Conservation (phyloP, 1,140 invertebrate genomes). For the Magallana gigas region DNA sequence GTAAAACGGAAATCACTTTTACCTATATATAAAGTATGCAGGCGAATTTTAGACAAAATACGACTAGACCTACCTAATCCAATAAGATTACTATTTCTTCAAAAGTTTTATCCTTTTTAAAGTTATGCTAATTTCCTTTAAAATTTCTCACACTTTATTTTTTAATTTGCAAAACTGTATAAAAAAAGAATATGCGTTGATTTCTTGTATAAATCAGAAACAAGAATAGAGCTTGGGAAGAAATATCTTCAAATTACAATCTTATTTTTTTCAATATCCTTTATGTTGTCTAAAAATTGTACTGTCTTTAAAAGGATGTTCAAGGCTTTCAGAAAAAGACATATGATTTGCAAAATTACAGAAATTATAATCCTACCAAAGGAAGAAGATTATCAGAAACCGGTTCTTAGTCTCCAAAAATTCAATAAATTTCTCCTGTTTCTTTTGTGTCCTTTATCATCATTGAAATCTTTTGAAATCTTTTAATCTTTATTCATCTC, state of each 20-base stretch:
- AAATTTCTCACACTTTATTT: too few species aligned
- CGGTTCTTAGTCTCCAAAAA: not conserved
- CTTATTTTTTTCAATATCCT: not conserved
- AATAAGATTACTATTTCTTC: too few species aligned
- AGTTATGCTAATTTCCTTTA: too few species aligned
- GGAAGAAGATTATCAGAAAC: not conserved
- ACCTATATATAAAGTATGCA: too few species aligned
- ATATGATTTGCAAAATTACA: constrained; percentile 11
- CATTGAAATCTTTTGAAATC: not conserved
- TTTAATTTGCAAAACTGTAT: too few species aligned
- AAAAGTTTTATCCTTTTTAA: too few species aligned
- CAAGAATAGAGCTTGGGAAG: too few species aligned
- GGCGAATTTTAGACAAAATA: too few species aligned
- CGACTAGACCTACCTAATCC: too few species aligned
- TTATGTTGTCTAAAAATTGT: not conserved
- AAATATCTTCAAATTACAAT: not conserved
- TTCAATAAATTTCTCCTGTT: not conserved
- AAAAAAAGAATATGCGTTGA: too few species aligned
- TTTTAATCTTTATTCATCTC: not conserved
- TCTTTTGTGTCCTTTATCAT: not conserved
- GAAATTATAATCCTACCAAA: not conserved
- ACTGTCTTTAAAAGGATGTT: not conserved
- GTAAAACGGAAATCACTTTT: too few species aligned
- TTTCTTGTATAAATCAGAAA: too few species aligned
- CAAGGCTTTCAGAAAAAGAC: not conserved